Evolutionary conservation across 30 jellyfish, hydroid and myxozoan genomes (phyloP), one percentile per base, ranked within the genome.

Genomic region (Phacellophora camtschatica): DNA sequence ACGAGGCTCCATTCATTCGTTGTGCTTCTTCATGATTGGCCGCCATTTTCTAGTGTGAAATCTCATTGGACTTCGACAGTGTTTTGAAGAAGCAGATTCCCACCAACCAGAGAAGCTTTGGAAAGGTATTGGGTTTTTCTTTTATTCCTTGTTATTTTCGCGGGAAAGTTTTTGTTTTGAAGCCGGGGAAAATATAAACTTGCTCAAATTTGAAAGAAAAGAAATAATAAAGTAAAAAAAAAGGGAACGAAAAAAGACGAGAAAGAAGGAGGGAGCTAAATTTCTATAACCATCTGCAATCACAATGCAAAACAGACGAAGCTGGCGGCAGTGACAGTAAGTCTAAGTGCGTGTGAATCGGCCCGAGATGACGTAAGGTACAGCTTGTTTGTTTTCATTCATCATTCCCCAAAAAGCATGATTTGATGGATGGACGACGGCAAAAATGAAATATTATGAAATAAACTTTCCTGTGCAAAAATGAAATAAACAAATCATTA

Each of bases 11-110:
- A 57, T 57, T 22, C 37, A 57, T 15, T 22, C 22, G 20, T 27
- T 57, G 71, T 57, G 61, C n/a, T 46, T 9, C 61, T 45, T 41
- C 49, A 51, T 71, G 61, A 71, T 71, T 71, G 84, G 84, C 67
- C 84, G 84, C 84, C 84, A 71, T 71, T 71, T 71, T 70, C 4
- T 64, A 2, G 32, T 35, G 53, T 71, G 84, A 42, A 71, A 71
- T 71, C 39, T 71, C 84, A 71, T 71, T 71, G 84, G 84, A 71
- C 50, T 71, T 41, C 50, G 31, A 27, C 2, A 20, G 20, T 29
- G 28, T 51, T 34, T 43, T n/a, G 50, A 29, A 24, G 58, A 48
- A 71, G 51, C n/a, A n/a, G 84, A 71, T 71, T 61, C 31, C 74
- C 74, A 28, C 74, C 74, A 61, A 61, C 74, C 74, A 61, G 74